These are phyloP conservation scores for Pterophyllum scalare DNA, from an alignment of 2,113 vertebrate species.

Conservation along the genomic window DNA sequence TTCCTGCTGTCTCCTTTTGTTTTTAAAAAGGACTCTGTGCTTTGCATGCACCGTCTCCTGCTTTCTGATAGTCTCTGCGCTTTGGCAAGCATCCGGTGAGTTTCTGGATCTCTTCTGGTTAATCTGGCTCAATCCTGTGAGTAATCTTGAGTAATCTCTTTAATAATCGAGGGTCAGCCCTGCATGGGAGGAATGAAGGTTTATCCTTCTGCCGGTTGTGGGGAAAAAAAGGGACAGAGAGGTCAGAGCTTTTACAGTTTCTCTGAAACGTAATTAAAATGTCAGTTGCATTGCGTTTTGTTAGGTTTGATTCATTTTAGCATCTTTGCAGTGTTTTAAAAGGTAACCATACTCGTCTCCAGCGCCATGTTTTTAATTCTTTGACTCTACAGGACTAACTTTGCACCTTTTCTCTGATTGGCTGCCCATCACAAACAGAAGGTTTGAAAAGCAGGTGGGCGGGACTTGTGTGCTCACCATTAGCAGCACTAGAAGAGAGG, in stretches of 20 bases:
- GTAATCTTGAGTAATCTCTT: conserved; percentile 55
- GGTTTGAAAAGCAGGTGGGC: background rate
- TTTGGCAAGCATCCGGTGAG: conserved; percentile 23
- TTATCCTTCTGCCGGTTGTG: background rate
- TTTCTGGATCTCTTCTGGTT: conserved; percentile 47
- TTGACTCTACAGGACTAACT: background rate
- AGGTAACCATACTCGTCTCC: background rate
- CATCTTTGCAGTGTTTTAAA: background rate
- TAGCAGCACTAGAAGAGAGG: no score
- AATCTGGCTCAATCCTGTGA: conserved; percentile 64
- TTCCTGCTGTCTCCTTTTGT: conserved; percentile 27
- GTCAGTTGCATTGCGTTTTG: background rate
- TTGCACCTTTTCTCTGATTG: background rate
- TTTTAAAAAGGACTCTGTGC: conserved; percentile 9
- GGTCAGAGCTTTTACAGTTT: conserved; percentile 3
- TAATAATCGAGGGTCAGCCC: conserved; percentile 47
- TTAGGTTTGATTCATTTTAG: background rate
- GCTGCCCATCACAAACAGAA: background rate
- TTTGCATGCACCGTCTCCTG: background rate
- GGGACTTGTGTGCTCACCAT: background rate
- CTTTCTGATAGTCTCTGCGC: conserved; percentile 18
- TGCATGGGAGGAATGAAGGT: background rate
- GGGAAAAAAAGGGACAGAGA: background rate
- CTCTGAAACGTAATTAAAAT: conserved; percentile 29
- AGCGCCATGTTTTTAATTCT: background rate